Conservation (phyloP, 2,888 invertebrate genomes). For the Apotomis betuletana region DNA sequence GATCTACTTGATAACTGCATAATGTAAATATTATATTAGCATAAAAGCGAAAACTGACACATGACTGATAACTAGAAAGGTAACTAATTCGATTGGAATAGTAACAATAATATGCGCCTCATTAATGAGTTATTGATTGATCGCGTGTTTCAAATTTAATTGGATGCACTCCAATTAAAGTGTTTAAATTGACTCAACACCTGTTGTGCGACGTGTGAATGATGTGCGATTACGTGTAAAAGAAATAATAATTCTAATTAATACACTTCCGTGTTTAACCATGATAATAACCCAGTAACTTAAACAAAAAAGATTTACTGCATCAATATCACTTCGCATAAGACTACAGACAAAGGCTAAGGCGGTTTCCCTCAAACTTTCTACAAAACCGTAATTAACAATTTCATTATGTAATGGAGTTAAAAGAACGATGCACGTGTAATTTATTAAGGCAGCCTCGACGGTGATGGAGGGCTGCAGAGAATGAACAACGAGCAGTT, state of each 20-base stretch:
- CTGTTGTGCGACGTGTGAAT: constrained; percentile 15
- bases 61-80: constrained; percentile 24
- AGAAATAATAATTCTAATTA: too few relatives aligned
- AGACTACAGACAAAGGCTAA: too few relatives aligned
- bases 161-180: constrained; percentile 35
- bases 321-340: too few relatives aligned
- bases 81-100: constrained; percentile 21
- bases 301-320: too few relatives aligned
- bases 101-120: constrained; percentile 23
- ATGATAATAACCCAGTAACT: too few relatives aligned
- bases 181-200: constrained; percentile 21
- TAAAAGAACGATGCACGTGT: constrained; percentile 22
- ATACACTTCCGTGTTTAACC: too few relatives aligned
- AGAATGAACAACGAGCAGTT: constrained; percentile 32
- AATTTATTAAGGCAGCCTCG: constrained; percentile 17
- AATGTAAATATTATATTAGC: constrained; percentile 27
- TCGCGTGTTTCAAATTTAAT: constrained; percentile 33
- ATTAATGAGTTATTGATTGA: constrained; percentile 36
- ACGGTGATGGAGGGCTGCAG: constrained; percentile 34
- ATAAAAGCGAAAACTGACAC: constrained; percentile 30
- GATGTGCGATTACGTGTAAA: not conserved
- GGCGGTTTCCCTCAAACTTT: not conserved
- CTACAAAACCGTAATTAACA: constrained; percentile 7
- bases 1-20: constrained; percentile 16
- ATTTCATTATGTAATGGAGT: constrained; percentile 30